Conservation (phyloP, 2,797 vertebrate species). For the Chanos chanos region DNA sequence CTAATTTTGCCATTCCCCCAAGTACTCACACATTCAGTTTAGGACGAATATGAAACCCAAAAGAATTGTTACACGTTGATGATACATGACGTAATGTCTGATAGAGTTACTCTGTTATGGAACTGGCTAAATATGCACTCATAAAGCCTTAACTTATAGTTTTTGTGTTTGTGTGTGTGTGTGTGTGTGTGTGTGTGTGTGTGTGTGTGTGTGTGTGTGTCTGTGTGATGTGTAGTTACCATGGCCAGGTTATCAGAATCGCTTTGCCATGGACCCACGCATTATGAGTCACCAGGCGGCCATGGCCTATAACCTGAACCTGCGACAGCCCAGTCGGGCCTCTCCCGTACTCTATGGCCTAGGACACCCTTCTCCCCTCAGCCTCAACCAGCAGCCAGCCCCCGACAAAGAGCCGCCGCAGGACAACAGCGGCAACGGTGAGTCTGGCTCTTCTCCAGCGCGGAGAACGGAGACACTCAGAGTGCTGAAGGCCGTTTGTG, state of each 20-base stretch:
- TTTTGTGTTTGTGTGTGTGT: too few species aligned
- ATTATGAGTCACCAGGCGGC: slow-evolving; percentile 94
- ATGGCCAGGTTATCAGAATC: slow-evolving; percentile 95
- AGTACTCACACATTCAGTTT: too few species aligned
- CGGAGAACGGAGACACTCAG: too few species aligned
- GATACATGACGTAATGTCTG: too few species aligned
- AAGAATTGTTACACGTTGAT: too few species aligned
- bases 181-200: too few species aligned
- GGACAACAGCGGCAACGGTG: slow-evolving; percentile 86
- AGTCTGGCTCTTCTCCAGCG: slow-evolving; percentile 35
- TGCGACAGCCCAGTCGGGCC: slow-evolving; percentile 86
- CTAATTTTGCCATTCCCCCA: too few species aligned
- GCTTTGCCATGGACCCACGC: slow-evolving; percentile 94
- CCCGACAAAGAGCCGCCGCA: slow-evolving; percentile 89
- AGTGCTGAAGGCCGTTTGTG: too few species aligned
- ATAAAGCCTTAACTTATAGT: too few species aligned
- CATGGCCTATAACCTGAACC: slow-evolving; percentile 95
- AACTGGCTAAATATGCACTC: too few species aligned
- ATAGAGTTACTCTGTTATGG: too few species aligned
- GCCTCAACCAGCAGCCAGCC: slow-evolving; percentile 75
- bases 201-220: not conserved
- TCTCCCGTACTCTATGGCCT: slow-evolving; percentile 90
- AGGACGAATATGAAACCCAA: too few species aligned
- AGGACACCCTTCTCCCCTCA: slow-evolving; percentile 87
- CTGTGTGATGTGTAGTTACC: slow-evolving; percentile 89